A percentile compares a stretch with the other conserved stretches of the same genome.
phyloP scores from a whole-genome alignment of 2,888 invertebrate genomes.

The Drosophila monieri region DNA sequence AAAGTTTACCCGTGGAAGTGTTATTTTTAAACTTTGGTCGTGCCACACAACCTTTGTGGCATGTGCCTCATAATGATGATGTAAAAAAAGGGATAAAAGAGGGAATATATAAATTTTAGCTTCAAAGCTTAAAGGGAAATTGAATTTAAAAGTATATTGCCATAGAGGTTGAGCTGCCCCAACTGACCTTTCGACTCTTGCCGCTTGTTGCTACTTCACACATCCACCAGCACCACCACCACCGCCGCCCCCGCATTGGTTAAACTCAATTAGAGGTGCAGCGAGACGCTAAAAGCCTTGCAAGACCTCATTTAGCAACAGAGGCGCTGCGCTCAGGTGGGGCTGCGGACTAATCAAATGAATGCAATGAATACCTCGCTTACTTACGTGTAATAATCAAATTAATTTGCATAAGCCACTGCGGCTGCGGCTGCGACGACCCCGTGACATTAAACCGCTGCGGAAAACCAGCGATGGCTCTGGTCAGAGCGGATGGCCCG shows the following conservation, averaged over 20 bases:
- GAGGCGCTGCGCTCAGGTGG: constrained; percentile 3
- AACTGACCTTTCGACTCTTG: constrained; percentile 21
- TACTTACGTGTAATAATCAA: constrained; percentile 54
- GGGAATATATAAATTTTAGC: too few species aligned
- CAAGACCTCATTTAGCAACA: constrained; percentile 14
- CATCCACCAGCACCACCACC: background rate
- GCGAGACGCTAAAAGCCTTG: constrained; percentile 52
- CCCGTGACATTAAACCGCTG: constrained; percentile 36
- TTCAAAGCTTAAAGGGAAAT: background rate
- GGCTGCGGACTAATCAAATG: constrained; percentile 49
- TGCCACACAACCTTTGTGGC: background rate
- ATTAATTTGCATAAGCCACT: constrained; percentile 57
- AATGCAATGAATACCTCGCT: constrained; percentile 50
- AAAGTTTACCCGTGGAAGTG: constrained; percentile 32
- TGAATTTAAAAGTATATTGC: too few species aligned
- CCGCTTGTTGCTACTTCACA: constrained; percentile 31
- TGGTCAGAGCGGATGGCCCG: constrained; percentile 29
- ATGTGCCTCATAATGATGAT: background rate
- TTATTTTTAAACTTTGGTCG: constrained; percentile 32
- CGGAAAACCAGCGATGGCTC: constrained; percentile 2
- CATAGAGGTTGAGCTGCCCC: background rate
- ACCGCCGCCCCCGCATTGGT: background rate
- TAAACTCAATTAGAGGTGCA: constrained; percentile 48
- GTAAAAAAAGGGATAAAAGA: too few species aligned
- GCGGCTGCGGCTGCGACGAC: constrained; percentile 26